Evolutionary conservation across 2,113 vertebrate genomes (phyloP).

Genomic region (Opisthocomus hoazin): DNA sequence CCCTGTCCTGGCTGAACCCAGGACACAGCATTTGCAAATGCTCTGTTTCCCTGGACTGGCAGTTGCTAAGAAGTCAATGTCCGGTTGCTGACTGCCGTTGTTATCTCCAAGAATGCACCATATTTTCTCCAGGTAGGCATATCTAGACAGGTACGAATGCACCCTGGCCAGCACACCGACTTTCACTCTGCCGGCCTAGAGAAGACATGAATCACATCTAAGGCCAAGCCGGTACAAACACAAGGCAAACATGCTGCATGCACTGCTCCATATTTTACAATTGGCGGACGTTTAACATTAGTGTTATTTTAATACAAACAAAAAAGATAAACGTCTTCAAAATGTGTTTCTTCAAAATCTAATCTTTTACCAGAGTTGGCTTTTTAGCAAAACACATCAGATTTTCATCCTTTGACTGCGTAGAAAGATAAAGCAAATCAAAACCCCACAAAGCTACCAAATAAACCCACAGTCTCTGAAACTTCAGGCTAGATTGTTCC

Average conservation of each 20-base stretch:
- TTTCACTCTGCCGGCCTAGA: background rate
- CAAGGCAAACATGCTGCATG: background rate
- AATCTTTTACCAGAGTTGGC: background rate
- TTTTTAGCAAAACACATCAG: background rate
- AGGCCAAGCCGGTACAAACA: background rate
- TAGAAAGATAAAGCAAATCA: background rate
- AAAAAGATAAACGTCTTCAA: background rate
- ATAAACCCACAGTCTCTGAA: background rate
- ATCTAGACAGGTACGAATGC: accelerated
- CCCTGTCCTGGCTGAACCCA: too few species aligned
- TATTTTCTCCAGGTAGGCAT: background rate
- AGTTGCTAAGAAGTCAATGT: background rate
- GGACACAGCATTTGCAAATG: accelerated
- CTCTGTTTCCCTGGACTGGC: background rate
- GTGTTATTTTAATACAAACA: background rate
- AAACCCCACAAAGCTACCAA: background rate
- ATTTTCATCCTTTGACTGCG: background rate
- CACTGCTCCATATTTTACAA: background rate
- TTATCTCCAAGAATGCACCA: background rate
- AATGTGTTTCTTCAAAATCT: background rate
- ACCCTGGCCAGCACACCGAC: accelerated
- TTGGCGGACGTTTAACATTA: accelerated
- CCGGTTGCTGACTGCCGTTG: background rate
- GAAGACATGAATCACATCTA: background rate
- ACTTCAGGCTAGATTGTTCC: background rate